Conservation (phyloP, 2,797 vertebrate genomes). For the Acropternis orthonyx region DNA sequence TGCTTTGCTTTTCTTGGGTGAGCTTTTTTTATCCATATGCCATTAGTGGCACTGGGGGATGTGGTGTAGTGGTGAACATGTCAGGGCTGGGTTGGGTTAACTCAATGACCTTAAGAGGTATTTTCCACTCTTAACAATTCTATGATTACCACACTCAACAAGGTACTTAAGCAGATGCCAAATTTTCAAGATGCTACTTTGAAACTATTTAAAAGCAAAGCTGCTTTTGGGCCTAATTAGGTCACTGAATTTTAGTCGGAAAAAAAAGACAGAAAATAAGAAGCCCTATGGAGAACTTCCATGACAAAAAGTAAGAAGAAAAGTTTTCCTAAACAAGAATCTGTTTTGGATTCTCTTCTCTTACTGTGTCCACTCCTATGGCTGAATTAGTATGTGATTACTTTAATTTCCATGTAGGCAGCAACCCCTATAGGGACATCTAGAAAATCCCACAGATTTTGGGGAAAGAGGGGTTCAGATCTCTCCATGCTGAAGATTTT, state of each 20-base stretch:
- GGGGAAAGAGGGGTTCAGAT: not conserved
- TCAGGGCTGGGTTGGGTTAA: not conserved
- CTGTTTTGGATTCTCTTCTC: not conserved
- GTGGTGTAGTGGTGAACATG: not conserved
- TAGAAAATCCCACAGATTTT: not conserved
- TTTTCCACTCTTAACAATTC: not conserved
- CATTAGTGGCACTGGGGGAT: not conserved
- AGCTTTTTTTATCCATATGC: not conserved
- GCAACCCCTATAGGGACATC: not conserved
- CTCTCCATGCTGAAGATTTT: not conserved
- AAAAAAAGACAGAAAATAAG: not conserved
- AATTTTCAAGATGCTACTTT: not conserved
- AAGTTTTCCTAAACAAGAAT: not conserved
- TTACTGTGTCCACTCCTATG: not conserved
- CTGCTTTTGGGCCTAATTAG: not conserved
- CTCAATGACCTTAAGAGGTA: not conserved
- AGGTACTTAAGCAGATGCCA: not conserved
- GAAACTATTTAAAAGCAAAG: not conserved
- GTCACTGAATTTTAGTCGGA: not conserved
- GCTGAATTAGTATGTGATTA: not conserved
- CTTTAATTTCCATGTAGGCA: not conserved
- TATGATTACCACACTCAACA: not conserved
- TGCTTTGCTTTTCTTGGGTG: not conserved
- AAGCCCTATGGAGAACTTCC: not conserved
- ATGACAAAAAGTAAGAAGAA: not conserved